phyloP scores from a whole-genome alignment of 2,797 vertebrate species.

The Neoniphon sammara region DNA sequence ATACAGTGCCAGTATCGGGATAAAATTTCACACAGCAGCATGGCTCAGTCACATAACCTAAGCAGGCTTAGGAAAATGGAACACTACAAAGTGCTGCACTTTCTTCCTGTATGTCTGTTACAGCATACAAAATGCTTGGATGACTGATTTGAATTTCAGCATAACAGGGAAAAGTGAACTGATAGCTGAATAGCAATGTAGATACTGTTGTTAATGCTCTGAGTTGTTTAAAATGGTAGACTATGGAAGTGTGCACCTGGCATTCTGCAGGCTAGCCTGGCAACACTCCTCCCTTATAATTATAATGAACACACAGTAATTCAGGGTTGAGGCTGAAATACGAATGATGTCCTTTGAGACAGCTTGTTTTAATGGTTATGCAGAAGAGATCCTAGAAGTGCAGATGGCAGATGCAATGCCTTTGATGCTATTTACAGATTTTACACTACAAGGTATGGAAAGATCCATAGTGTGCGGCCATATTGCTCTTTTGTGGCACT shows the following conservation, averaged over 20 bases:
- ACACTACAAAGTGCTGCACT: slow-evolving; percentile 82
- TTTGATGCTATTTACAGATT: slow-evolving; percentile 85
- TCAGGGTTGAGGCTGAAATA: slow-evolving; percentile 84
- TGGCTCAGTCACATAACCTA: slow-evolving; percentile 85
- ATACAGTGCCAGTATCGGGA: slow-evolving; percentile 85
- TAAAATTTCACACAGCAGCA: slow-evolving; percentile 87
- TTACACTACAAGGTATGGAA: slow-evolving; percentile 80
- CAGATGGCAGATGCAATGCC: slow-evolving; percentile 83
- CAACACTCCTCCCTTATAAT: slow-evolving; percentile 85
- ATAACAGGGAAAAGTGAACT: slow-evolving; percentile 73
- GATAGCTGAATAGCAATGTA: slow-evolving; percentile 76
- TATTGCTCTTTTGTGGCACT: slow-evolving; percentile 71
- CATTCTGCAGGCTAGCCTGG: slow-evolving; percentile 80
- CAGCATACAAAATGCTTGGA: slow-evolving; percentile 63
- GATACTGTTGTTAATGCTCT: slow-evolving; percentile 78
- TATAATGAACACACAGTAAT: slow-evolving; percentile 85
- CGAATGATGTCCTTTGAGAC: slow-evolving; percentile 85
- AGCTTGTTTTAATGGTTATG: slow-evolving; percentile 85
- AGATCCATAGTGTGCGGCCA: slow-evolving; percentile 69
- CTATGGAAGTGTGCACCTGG: slow-evolving; percentile 84
- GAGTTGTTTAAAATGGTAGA: slow-evolving; percentile 81
- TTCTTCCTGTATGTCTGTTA: slow-evolving; percentile 71
- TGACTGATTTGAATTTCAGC: slow-evolving; percentile 71
- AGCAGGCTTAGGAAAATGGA: slow-evolving; percentile 85
- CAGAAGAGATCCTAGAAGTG: slow-evolving; percentile 85